Conservation (phyloP, 2,113 vertebrate species). For the Notiomystis cincta region DNA sequence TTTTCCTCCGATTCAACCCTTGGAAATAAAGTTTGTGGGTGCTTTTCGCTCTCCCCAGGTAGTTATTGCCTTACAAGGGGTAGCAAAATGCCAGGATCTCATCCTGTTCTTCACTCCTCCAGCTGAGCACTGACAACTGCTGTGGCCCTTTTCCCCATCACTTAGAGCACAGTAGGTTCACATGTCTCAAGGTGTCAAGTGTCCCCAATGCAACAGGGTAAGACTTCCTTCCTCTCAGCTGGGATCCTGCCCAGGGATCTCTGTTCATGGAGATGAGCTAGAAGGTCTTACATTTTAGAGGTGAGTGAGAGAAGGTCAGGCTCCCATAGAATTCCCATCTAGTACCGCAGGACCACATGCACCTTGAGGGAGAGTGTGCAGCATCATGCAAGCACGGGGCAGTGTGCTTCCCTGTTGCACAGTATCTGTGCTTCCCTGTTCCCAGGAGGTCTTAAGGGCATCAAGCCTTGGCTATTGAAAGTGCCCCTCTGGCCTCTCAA, state of each 20-base stretch:
- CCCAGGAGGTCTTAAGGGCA: not conserved
- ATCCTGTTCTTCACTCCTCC: not conserved
- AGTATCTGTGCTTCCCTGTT: not conserved
- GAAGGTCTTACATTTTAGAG: not conserved
- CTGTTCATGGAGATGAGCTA: not conserved
- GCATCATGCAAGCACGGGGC: fast-evolving
- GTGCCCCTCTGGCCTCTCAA: not conserved
- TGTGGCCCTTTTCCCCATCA: not conserved
- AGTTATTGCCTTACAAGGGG: not conserved
- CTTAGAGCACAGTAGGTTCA: not conserved
- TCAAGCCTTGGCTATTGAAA: not conserved
- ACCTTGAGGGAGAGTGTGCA: not conserved
- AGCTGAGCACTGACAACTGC: not conserved
- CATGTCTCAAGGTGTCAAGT: not conserved
- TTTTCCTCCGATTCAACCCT: not conserved
- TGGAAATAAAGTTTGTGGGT: not conserved
- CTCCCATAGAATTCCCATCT: not conserved
- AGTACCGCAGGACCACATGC: not conserved
- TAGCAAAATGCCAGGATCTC: not conserved
- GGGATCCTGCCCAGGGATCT: not conserved
- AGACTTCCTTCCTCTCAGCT: not conserved
- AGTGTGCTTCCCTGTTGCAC: not conserved
- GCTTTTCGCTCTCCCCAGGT: not conserved
- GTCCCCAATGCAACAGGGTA: not conserved
- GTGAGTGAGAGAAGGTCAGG: not conserved